Percentiles rank a stretch among this genome's conserved stretches.
Evolutionary conservation across 1,140 invertebrate species (phyloP).

Genomic region (Leptoteleia sp.): DNA sequence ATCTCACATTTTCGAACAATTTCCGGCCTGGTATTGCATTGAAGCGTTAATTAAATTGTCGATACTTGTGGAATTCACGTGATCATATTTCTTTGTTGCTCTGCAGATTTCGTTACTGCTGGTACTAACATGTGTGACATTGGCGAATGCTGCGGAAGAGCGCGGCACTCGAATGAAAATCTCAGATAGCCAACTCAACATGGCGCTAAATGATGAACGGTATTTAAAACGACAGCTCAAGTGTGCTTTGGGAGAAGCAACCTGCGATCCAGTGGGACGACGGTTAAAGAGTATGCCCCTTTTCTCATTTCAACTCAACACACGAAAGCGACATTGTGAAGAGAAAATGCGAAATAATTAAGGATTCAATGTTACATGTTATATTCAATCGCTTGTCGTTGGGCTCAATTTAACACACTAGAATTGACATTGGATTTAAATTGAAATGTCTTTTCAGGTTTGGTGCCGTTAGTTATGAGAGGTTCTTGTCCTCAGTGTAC

Average conservation of each 20-base stretch:
- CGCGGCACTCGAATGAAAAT: slow-evolving; percentile 77
- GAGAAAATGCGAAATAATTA: too few relatives aligned
- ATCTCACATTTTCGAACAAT: too few relatives aligned
- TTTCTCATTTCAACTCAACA: too few relatives aligned
- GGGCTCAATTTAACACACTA: too few relatives aligned
- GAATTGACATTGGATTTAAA: too few relatives aligned
- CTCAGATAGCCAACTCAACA: slow-evolving; percentile 84
- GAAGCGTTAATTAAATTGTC: too few relatives aligned
- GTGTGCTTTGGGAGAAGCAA: slow-evolving; percentile 86
- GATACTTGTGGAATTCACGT: too few relatives aligned
- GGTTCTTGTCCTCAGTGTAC: slow-evolving; percentile 86
- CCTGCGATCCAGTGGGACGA: slow-evolving; percentile 86
- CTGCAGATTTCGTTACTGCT: slow-evolving; percentile 64
- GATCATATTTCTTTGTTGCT: too few relatives aligned
- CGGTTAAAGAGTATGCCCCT: slow-evolving; percentile 88
- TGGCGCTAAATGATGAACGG: slow-evolving; percentile 85
- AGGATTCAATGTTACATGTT: too few relatives aligned
- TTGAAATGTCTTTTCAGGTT: slow-evolving; percentile 83
- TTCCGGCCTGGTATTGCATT: too few relatives aligned
- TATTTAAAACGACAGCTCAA: slow-evolving; percentile 86
- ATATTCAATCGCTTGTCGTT: too few relatives aligned
- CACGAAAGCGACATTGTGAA: too few relatives aligned
- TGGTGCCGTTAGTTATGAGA: slow-evolving; percentile 85
- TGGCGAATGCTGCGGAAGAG: slow-evolving; percentile 53
- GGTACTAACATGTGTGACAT: slow-evolving; percentile 45